Evolutionary conservation across 2,888 invertebrate genomes (phyloP), one percentile per base, ranked within the genome.

Genomic region (Athetis lepigone): DNA sequence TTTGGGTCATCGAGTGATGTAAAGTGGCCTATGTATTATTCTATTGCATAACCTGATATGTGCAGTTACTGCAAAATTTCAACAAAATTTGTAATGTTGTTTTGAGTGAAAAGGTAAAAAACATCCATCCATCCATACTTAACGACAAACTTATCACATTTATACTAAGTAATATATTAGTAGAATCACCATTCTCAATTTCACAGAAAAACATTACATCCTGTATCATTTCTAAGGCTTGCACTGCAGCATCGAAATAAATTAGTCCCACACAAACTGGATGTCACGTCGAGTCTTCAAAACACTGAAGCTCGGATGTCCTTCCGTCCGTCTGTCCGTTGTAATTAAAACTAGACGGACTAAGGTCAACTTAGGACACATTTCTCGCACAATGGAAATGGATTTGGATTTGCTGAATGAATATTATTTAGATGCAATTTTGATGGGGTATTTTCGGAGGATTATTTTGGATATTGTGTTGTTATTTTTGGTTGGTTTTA

Each of bases 301-400:
- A 70, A 67, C 77, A 70, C 60, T 42, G 68, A 5, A 33, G 51
- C 70, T 77, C 70, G 60, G 70, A 68, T 71, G 69, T 79, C 77
- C 63, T 52, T 65, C 74, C 51, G 70, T 75, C 69, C 60, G 75
- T 79, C 80, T 72, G 81, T 79, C 76, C 39, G 46, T 37, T 67
- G 76, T 78, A 82, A 80, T 82, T 79, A 80, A 79, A 78, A 75
- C 68, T 74, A 78, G 71, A 64, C 68, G 47, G 61, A 74, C 70
- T 73, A 70, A 66, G 77, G 77, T 75, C 69, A 71, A 71, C 65
- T 55, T 51, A 66, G 60, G 51, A 72, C 70, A 72, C 45, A 59
- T 69, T 33, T 19, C 39, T n/a, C 16, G 42, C 43, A 75, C 60
- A 75, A 67, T 62, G 64, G 60, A 59, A 67, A 63, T 45, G 29